phyloP scores from a whole-genome alignment of 2,888 invertebrate species.

The Pasiphila rectangulata region DNA sequence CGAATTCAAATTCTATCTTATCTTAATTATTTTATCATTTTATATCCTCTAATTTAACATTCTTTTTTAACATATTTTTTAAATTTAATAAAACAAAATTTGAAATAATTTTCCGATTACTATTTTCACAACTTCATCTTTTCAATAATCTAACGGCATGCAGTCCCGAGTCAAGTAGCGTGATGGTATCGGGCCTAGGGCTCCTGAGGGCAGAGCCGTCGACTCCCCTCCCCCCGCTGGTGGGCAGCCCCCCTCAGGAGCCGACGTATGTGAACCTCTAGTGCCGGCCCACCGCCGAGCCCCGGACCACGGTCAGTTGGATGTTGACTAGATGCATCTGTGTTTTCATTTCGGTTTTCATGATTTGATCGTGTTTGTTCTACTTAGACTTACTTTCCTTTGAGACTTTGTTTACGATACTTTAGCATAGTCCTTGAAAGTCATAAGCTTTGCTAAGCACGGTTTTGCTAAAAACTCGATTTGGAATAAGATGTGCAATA shows the following conservation, averaged over 20 bases:
- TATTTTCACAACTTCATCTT: not conserved
- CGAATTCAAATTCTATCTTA: not conserved
- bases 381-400: not conserved
- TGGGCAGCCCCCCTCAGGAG: constrained; percentile 88
- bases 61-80: no score
- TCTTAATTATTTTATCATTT: not conserved
- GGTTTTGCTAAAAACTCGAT: not conserved
- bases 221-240: constrained; percentile 70
- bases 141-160: constrained; percentile 18
- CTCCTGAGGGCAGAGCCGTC: constrained; percentile 79
- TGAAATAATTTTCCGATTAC: no score
- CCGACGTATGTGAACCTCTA: constrained; percentile 97
- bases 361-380: constrained; percentile 11
- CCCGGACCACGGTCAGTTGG: constrained; percentile 65
- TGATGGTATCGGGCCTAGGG: constrained; percentile 75
- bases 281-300: constrained; percentile 79
- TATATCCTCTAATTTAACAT: not conserved
- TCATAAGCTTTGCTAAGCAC: not conserved
- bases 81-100: no score
- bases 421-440: not conserved
- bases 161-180: constrained; percentile 82
- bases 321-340: constrained; percentile 30
- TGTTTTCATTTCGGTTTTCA: constrained; percentile 18
- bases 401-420: not conserved
- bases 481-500: no score